phyloP scores from a whole-genome alignment of 2,888 invertebrate species.

The Drosophila kokeensis region DNA sequence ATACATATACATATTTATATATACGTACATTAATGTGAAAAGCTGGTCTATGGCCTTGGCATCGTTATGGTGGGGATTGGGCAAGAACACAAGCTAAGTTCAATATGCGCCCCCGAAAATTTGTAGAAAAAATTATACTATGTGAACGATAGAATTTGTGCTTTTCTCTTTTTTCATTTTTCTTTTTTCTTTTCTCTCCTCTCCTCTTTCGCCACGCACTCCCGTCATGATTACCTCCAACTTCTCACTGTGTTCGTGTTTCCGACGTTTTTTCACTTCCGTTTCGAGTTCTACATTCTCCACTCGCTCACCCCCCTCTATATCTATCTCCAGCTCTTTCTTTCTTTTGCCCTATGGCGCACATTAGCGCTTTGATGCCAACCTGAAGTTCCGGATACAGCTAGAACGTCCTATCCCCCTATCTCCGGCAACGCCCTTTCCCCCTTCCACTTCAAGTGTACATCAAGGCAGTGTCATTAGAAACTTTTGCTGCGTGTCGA shows the following conservation, averaged over 20 bases:
- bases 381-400: constrained; percentile 53
- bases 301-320: not conserved
- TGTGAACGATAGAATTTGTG: constrained; percentile 39
- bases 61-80: not conserved
- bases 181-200: not conserved
- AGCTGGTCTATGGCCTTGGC: constrained; percentile 2
- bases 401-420: constrained; percentile 31
- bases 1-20: not conserved
- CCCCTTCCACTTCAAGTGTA: not conserved
- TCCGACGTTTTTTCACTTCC: constrained; percentile 66
- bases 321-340: constrained; percentile 2
- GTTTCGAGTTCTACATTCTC: constrained; percentile 35
- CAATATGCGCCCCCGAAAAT: constrained; percentile 56
- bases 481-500: constrained; percentile 64
- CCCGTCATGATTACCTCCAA: not conserved
- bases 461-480: constrained; percentile 49
- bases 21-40: constrained; percentile 27
- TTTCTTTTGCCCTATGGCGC: constrained; percentile 29
- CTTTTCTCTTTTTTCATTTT: constrained; percentile 4
- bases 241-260: constrained; percentile 53
- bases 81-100: constrained; percentile 42
- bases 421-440: not conserved
- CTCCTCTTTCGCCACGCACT: not conserved
- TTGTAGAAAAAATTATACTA: constrained; percentile 68
- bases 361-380: constrained; percentile 53